Evolutionary conservation across 2,113 vertebrate species (phyloP).

Genomic region (Hippocampus abdominalis): DNA sequence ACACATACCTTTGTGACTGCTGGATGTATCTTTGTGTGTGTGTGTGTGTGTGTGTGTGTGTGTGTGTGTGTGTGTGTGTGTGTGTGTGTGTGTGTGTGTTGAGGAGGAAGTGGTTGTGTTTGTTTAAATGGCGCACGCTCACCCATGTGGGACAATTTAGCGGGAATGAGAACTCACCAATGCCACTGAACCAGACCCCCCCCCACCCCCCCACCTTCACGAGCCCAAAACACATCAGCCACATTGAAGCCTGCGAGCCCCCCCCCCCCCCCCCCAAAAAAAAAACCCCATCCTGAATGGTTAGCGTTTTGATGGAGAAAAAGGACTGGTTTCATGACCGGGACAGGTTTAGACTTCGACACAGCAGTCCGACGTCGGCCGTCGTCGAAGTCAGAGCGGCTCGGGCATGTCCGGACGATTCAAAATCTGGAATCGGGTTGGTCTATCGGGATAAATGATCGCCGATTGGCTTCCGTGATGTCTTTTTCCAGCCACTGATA

Average conservation of each 20-base stretch:
- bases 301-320: conserved; percentile 51
- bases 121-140: conserved; percentile 78
- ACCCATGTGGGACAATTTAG: conserved; percentile 70
- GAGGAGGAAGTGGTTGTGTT: conserved; percentile 83
- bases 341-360: conserved; percentile 33
- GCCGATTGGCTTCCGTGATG: too few relatives aligned
- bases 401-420: too few relatives aligned
- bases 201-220: conserved; percentile 4
- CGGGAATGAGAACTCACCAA: conserved; percentile 54
- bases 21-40: neutral
- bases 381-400: too few relatives aligned
- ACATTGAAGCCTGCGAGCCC: neutral
- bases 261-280: conserved; percentile 28
- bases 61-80: conserved; percentile 22
- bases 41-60: too few relatives aligned
- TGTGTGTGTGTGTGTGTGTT: conserved; percentile 32
- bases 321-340: conserved; percentile 7
- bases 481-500: too few relatives aligned
- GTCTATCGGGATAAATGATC: too few relatives aligned
- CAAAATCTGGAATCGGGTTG: too few relatives aligned
- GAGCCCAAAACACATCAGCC: neutral
- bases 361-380: too few relatives aligned
- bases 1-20: conserved; percentile 26
- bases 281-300: conserved; percentile 45
- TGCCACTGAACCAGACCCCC: neutral